Conservation (phyloP, 2,797 vertebrate genomes). For the Tinamus major region DNA sequence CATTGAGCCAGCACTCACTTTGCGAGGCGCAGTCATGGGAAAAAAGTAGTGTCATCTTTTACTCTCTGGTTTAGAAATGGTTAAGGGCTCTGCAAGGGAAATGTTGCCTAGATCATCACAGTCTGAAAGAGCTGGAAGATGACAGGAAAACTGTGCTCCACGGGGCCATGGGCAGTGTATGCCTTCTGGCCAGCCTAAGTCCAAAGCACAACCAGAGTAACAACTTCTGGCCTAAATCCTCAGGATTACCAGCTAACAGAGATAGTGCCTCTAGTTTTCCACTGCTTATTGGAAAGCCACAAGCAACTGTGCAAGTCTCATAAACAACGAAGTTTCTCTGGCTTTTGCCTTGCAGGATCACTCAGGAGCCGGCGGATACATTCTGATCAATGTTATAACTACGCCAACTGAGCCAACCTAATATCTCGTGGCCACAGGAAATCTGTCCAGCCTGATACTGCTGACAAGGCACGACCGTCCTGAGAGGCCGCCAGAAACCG, state of each 20-base stretch:
- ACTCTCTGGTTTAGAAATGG: neutral
- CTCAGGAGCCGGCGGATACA: neutral
- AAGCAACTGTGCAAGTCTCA: neutral
- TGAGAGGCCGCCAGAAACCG: neutral
- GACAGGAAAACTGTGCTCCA: neutral
- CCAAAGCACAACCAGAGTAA: neutral
- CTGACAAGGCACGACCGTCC: rapidly evolving
- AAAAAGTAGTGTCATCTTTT: neutral
- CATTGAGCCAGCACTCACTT: neutral
- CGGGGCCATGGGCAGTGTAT: rapidly evolving
- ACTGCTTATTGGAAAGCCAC: neutral
- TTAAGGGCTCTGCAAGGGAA: neutral
- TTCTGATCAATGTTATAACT: neutral
- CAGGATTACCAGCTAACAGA: neutral
- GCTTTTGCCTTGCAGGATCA: neutral
- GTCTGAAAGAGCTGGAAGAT: too few species aligned
- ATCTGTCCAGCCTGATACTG: rapidly evolving
- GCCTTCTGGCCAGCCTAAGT: neutral
- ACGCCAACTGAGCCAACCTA: neutral
- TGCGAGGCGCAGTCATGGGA: neutral
- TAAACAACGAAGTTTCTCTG: neutral
- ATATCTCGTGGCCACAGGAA: neutral
- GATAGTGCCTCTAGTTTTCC: neutral
- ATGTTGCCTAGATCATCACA: too few species aligned
- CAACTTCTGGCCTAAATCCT: neutral